Percentiles rank a stretch among this genome's conserved stretches.
Evolutionary conservation across 1,140 invertebrate species (phyloP).

Genomic region (Augochlora pura): DNA sequence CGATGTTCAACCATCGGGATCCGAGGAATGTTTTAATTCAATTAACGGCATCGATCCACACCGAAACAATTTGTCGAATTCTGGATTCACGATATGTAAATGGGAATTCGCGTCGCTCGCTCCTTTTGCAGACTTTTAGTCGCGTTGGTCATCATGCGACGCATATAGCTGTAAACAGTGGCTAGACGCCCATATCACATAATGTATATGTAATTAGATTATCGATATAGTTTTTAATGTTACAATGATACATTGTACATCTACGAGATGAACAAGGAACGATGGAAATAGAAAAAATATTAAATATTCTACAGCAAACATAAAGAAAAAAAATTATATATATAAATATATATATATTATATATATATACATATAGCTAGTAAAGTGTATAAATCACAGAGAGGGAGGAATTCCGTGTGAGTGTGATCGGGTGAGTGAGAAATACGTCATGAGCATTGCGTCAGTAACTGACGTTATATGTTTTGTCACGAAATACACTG

Average conservation of each 20-base stretch:
- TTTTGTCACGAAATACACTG: constrained; percentile 75
- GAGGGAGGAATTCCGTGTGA: constrained; percentile 51
- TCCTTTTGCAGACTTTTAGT: constrained; percentile 15
- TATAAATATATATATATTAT: constrained; percentile 36
- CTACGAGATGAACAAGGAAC: constrained; percentile 33
- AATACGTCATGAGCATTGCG: constrained; percentile 50
- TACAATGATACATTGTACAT: constrained; percentile 53
- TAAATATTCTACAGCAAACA: constrained; percentile 59
- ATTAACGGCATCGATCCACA: too few relatives aligned
- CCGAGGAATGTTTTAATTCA: background rate
- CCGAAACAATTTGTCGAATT: too few relatives aligned
- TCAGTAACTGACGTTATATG: constrained; percentile 64
- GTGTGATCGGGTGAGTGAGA: constrained; percentile 56
- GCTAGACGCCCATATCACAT: constrained; percentile 65
- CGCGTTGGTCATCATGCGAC: constrained; percentile 51
- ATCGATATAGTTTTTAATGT: constrained; percentile 51
- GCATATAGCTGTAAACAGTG: constrained; percentile 54
- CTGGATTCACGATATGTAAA: background rate
- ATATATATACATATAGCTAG: constrained; percentile 51
- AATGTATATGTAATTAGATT: constrained; percentile 65
- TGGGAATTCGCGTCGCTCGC: constrained; percentile 29
- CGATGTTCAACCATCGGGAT: too few relatives aligned
- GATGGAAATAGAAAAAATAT: constrained; percentile 54
- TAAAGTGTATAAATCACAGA: constrained; percentile 44
- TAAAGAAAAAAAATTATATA: constrained; percentile 46